phyloP scores from a whole-genome alignment of 2,888 invertebrate species.

The Charanyca ferruginea region DNA sequence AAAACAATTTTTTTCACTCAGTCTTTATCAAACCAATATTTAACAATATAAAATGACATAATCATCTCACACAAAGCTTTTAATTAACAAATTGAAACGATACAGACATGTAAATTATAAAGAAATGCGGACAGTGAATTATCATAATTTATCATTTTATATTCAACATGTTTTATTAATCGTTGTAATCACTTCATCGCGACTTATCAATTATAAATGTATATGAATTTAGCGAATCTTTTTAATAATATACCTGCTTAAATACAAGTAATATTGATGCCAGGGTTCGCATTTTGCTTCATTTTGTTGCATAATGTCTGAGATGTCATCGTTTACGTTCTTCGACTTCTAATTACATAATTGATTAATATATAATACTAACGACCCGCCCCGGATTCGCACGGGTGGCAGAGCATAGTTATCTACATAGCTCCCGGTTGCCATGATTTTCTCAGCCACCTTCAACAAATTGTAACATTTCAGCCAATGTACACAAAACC shows the following conservation, averaged over 20 bases:
- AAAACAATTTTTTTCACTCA: not conserved
- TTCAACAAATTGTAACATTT: too few species aligned
- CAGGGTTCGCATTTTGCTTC: conserved; percentile 2
- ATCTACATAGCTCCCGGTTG: too few species aligned
- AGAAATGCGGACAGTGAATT: conserved; percentile 27
- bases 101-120: conserved; percentile 40
- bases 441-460: too few species aligned
- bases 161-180: conserved; percentile 32
- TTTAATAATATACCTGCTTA: not conserved
- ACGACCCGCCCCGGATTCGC: too few species aligned
- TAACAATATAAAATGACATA: conserved; percentile 19
- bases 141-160: conserved; percentile 43
- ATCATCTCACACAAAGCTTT: conserved; percentile 30
- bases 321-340: too few species aligned
- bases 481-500: too few species aligned
- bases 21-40: too few species aligned
- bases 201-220: conserved; percentile 21
- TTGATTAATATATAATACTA: too few species aligned
- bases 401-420: too few species aligned
- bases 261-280: not conserved
- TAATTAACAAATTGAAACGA: conserved; percentile 21
- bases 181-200: conserved; percentile 37
- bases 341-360: too few species aligned
- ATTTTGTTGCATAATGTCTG: not conserved
- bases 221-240: conserved; percentile 19